Evolutionary conservation across 2,797 vertebrate genomes (phyloP).

Genomic region (Enteromius paludinosus): DNA sequence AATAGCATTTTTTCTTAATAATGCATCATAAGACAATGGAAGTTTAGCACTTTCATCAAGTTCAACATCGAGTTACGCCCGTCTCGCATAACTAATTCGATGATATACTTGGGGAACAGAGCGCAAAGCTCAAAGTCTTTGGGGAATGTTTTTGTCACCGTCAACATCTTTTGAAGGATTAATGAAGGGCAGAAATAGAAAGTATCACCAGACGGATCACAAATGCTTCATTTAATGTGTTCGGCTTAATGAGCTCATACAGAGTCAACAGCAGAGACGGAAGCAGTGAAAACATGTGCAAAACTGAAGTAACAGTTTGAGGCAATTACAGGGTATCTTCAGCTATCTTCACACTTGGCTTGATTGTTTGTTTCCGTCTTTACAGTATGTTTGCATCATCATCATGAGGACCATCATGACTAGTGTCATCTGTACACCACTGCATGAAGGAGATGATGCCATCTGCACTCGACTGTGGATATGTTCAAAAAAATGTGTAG

Average conservation of each 20-base stretch:
- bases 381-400: not conserved
- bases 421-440: not conserved
- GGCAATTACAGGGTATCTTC: not conserved
- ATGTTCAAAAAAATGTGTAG: not conserved
- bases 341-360: not conserved
- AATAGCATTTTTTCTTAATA: slow-evolving; percentile 32
- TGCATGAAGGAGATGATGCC: not conserved
- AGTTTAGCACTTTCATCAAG: slow-evolving; percentile 44
- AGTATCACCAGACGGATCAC: slow-evolving; percentile 45
- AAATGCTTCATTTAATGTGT: slow-evolving; percentile 54
- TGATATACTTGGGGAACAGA: slow-evolving; percentile 30
- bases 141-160: slow-evolving; percentile 47
- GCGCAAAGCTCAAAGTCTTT: slow-evolving; percentile 26
- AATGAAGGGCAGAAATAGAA: slow-evolving; percentile 57
- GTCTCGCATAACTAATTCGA: slow-evolving; percentile 51
- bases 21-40: slow-evolving; percentile 34
- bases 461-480: not conserved
- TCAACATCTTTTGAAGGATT: slow-evolving; percentile 50
- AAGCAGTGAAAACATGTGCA: slow-evolving; percentile 9
- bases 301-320: not conserved
- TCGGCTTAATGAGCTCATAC: slow-evolving; percentile 49
- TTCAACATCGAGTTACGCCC: slow-evolving; percentile 39
- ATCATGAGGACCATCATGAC: not conserved
- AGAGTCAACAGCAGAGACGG: slow-evolving; percentile 16
- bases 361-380: not conserved